Conservation (phyloP, 2,797 vertebrate species). For the Phyllotis vaccarum region DNA sequence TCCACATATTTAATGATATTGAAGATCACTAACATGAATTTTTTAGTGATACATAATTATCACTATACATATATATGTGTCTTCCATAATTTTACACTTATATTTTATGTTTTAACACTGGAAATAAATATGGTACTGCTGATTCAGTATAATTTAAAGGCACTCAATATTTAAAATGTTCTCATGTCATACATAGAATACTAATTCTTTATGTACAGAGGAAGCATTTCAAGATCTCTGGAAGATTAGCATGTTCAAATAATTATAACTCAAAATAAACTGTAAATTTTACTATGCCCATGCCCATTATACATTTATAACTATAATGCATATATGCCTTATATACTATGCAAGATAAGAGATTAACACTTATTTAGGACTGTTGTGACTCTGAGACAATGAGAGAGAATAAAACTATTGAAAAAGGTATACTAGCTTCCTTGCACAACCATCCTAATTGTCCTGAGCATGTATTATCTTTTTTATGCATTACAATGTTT, state of each 20-base stretch:
- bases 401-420: not conserved
- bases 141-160: not conserved
- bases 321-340: not conserved
- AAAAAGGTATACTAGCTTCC: not conserved
- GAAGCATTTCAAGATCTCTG: too few relatives aligned
- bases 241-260: too few relatives aligned
- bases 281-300: not conserved
- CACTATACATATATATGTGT: not conserved
- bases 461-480: not conserved
- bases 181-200: not conserved
- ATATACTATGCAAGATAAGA: not conserved
- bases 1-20: not conserved
- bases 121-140: not conserved
- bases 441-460: not conserved
- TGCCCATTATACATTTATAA: not conserved
- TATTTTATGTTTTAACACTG: not conserved
- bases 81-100: not conserved
- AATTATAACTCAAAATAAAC: not conserved
- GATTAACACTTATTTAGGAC: not conserved
- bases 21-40: too few relatives aligned
- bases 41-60: not conserved
- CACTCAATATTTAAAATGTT: not conserved
- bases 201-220: not conserved
- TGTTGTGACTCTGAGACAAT: not conserved
- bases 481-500: not conserved